A percentile compares a stretch with the other conserved stretches of the same genome.
These are phyloP conservation scores for Lontra canadensis DNA, from an alignment of 2,113 vertebrate species.

Conservation along the genomic window DNA sequence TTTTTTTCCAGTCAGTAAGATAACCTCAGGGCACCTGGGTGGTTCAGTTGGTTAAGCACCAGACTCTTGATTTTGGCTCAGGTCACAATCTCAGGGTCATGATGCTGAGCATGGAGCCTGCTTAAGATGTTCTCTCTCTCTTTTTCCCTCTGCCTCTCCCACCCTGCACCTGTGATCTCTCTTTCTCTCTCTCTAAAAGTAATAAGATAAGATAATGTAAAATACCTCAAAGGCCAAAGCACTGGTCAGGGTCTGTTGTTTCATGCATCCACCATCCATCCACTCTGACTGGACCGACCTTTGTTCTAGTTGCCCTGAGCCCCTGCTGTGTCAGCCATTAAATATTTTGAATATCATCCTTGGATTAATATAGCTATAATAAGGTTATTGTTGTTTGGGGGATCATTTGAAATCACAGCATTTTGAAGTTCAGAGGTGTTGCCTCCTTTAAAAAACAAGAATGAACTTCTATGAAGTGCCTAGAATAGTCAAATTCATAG, in stretches of 20 bases:
- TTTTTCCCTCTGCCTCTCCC: background rate
- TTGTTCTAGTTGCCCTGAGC: background rate
- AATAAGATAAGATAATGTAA: background rate
- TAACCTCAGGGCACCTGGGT: background rate
- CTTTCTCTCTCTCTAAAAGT: background rate
- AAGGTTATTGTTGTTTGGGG: background rate
- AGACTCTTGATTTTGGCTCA: background rate
- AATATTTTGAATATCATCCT: background rate
- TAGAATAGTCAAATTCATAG: background rate
- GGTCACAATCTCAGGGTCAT: background rate
- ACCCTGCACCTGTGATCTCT: background rate
- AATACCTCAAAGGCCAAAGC: too few relatives aligned
- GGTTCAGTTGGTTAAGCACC: background rate
- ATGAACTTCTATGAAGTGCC: background rate
- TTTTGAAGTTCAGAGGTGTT: background rate
- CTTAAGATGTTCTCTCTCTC: background rate
- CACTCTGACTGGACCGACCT: background rate
- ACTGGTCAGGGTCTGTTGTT: background rate
- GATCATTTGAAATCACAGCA: background rate
- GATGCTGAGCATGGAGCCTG: background rate
- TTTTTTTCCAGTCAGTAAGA: background rate
- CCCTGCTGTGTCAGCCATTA: background rate
- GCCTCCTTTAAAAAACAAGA: background rate
- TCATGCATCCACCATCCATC: background rate
- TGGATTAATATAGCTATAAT: background rate